Evolutionary conservation across 2,113 vertebrate genomes (phyloP).

Genomic region (Percina caprodes): DNA sequence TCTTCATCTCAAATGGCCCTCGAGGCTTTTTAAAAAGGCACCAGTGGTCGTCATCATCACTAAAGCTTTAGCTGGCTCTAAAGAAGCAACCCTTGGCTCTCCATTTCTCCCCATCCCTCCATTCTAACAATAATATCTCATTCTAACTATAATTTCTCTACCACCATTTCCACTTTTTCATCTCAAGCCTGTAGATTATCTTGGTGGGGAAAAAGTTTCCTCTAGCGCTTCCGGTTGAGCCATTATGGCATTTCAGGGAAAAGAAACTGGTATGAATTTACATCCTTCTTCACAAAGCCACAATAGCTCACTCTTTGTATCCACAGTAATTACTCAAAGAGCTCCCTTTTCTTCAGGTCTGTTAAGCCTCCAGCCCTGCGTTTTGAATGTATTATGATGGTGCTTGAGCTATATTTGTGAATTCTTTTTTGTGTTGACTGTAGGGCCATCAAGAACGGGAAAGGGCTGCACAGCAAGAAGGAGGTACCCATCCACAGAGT

Average conservation of each 20-base stretch:
- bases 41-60: constrained; percentile 40
- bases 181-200: constrained; percentile 42
- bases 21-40: constrained; percentile 39
- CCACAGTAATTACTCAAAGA: constrained; percentile 29
- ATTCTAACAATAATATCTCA: constrained; percentile 24
- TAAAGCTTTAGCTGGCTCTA: constrained; percentile 32
- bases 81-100: constrained; percentile 35
- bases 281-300: constrained; percentile 35
- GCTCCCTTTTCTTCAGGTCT: constrained; percentile 39
- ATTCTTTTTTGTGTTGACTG: constrained; percentile 53
- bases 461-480: constrained; percentile 99
- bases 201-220: neutral
- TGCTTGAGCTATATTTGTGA: constrained; percentile 9
- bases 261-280: constrained; percentile 40
- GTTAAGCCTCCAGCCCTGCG: constrained; percentile 14
- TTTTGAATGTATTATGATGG: neutral
- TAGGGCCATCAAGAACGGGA: constrained; percentile 98
- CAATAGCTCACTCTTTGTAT: constrained; percentile 36
- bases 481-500: constrained; percentile 98
- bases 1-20: constrained; percentile 49
- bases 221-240: constrained; percentile 32
- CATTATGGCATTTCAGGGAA: constrained; percentile 43
- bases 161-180: constrained; percentile 30
- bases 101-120: constrained; percentile 20
- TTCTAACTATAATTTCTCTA: constrained; percentile 19